phyloP scores from a whole-genome alignment of 2,888 invertebrate species.

The Leptogaster cylindrica region DNA sequence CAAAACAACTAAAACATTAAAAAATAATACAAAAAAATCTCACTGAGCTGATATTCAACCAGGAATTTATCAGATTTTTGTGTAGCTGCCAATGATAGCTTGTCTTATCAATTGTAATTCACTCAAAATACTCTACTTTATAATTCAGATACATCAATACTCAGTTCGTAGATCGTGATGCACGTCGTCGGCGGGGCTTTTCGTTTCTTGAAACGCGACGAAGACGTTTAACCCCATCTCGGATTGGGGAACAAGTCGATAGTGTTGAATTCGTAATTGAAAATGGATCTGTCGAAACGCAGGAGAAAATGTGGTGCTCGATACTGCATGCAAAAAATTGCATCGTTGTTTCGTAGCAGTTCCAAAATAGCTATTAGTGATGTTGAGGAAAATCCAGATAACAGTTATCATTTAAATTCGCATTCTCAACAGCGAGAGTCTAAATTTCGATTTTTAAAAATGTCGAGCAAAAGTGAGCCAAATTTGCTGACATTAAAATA shows the following conservation, averaged over 20 bases:
- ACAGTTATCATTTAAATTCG: no score
- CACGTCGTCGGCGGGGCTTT: background rate
- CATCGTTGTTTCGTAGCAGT: conserved; percentile 33
- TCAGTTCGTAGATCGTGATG: background rate
- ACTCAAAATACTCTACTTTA: background rate
- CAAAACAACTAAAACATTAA: background rate
- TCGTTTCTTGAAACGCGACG: background rate
- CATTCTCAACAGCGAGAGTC: no score
- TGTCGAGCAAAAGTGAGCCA: no score
- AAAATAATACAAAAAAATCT: background rate
- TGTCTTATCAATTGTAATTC: conserved; percentile 13
- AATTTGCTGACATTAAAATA: no score
- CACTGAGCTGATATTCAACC: conserved; percentile 5
- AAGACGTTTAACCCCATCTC: conserved; percentile 8
- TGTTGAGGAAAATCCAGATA: background rate
- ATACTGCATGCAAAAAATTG: conserved; percentile 39
- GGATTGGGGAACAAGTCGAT: conserved; percentile 30
- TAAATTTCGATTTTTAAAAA: no score
- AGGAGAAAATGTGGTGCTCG: background rate
- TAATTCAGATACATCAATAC: conserved; percentile 9
- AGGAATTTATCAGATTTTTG: conserved; percentile 26
- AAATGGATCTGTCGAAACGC: conserved; percentile 10
- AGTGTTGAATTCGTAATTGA: conserved; percentile 22
- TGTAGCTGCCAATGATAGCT: conserved; percentile 31
- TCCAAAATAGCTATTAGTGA: conserved; percentile 41